phyloP scores from a whole-genome alignment of 1,140 invertebrate genomes.

The Triops cancriformis region DNA sequence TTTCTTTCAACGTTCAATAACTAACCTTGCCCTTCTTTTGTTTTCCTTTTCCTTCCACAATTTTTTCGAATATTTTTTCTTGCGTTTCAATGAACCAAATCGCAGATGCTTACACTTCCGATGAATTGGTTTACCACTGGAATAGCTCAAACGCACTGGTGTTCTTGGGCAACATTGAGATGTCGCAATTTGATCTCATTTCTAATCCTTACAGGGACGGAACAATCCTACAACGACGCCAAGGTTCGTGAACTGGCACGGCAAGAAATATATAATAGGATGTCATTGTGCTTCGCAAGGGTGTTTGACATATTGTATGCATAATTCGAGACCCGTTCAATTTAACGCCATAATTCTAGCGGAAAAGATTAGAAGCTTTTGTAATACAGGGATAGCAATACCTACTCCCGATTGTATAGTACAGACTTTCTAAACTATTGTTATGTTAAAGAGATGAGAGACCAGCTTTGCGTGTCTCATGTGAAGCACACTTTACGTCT shows the following conservation, averaged over 20 bases:
- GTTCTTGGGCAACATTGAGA: constrained; percentile 77
- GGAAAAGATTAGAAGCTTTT: not conserved
- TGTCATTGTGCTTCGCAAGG: not conserved
- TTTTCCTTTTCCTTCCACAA: not conserved
- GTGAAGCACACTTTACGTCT: not conserved
- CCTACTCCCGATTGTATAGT: not conserved
- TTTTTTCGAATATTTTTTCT: not conserved
- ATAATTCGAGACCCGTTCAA: not conserved
- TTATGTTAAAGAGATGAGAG: too few species aligned
- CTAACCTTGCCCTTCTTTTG: not conserved
- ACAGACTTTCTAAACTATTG: not conserved
- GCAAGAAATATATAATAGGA: not conserved
- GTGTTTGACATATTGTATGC: not conserved
- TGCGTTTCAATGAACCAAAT: constrained; percentile 32
- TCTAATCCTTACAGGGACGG: constrained; percentile 53
- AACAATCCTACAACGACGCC: constrained; percentile 10
- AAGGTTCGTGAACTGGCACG: not conserved
- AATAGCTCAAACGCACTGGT: constrained; percentile 68
- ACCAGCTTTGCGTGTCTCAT: not conserved
- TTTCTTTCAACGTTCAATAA: not conserved
- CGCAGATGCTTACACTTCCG: constrained; percentile 80
- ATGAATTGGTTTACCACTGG: constrained; percentile 85
- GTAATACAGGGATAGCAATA: too few species aligned
- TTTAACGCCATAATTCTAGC: not conserved
- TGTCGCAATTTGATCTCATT: constrained; percentile 86